Base-by-base conservation (phyloP, 2,797 vertebrate species). In the Microcaecilia unicolor region DNA sequence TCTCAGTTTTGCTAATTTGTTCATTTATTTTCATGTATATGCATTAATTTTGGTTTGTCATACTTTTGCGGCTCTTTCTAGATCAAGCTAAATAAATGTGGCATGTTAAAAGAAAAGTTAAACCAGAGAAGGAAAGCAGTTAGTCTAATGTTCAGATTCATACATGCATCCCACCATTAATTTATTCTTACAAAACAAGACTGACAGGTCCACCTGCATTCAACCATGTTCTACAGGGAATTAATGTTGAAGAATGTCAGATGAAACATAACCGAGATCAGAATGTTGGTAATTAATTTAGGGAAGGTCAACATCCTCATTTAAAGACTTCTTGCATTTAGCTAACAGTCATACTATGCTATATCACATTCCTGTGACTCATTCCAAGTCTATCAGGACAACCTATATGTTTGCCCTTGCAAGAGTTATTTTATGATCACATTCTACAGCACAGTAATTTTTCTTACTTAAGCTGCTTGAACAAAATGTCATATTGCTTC, bases 121-220 rank as follows among this genome's bases (percentile, higher is more conserved):
- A 53, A 56, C 38, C 8, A 25, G 41, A 37, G 8, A 28, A 9
- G 8, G 5, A 31, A 54, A 55, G 45, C 11, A 39, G 7, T 7
- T 29, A 19, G 7, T 25, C 67, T 65, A 61, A 36, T 30, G 22
- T 65, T 61, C 48, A 62, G 70, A 72, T 67, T 67, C 22, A 53
- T 50, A 55, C 10, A 34, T 13, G 3, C 31, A 45, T 38, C 23
- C 39, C 51, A 26, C 18, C 24, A 51, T 49, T 60, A 72, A 76
- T 70, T 67, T 58, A 60, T 62, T 62, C 37, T 49, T 63, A 50
- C 27, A 56, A 72, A 72, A 44, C 42, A 61, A 55, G 35, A 47
- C 31, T 64, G 61, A 64, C 55, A 70, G 54, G 51, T 70, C 69
- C 54, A 66, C 31, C 61, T 13, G 36, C 48, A 62, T 61, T 65